These are phyloP conservation scores for Erpetoichthys calabaricus DNA, from an alignment of 2,797 vertebrate species.

Conservation along the genomic window DNA sequence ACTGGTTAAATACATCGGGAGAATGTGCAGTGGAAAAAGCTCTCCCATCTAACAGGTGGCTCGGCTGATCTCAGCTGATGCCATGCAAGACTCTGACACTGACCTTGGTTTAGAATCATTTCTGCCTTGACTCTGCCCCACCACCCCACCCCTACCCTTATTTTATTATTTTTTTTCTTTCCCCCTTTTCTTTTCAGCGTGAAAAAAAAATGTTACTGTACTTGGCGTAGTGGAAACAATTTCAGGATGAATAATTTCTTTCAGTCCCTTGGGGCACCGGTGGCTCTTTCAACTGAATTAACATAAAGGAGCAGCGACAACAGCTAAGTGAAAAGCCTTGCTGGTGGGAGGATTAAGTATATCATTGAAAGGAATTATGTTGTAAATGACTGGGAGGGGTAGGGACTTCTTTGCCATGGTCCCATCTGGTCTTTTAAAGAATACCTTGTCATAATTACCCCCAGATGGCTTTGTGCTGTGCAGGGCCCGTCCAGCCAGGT, in stretches of 20 bases:
- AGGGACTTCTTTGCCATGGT: conserved; percentile 62
- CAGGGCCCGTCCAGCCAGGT: conserved; percentile 85
- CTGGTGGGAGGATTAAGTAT: conserved; percentile 98
- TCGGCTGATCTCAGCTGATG: conserved; percentile 85
- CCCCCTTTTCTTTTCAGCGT: conserved; percentile 16
- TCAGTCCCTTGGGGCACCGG: conserved; percentile 63
- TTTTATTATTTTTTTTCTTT: conserved; percentile 4
- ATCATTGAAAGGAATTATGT: conserved; percentile 97
- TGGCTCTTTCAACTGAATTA: conserved; percentile 65
- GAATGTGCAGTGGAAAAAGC: conserved; percentile 30
- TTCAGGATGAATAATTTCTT: conserved; percentile 87
- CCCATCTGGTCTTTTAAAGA: conserved; percentile 99
- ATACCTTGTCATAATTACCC: conserved; percentile 98
- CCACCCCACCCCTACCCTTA: conserved; percentile 1
- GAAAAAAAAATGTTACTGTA: conserved; percentile 74
- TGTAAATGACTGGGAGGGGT: conserved; percentile 89
- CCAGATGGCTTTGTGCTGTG: conserved; percentile 89
- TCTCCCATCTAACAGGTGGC: conserved; percentile 80
- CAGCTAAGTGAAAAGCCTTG: conserved; percentile 84
- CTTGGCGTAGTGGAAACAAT: conserved; percentile 81
- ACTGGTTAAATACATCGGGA: conserved; percentile 60
- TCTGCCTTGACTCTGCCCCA: conserved; percentile 32
- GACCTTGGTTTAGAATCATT: conserved; percentile 75
- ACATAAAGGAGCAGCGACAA: conserved; percentile 94
- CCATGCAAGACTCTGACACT: conserved; percentile 60